Evolutionary conservation across 2,113 vertebrate genomes (phyloP).

Genomic region (Podarcis cretensis): DNA sequence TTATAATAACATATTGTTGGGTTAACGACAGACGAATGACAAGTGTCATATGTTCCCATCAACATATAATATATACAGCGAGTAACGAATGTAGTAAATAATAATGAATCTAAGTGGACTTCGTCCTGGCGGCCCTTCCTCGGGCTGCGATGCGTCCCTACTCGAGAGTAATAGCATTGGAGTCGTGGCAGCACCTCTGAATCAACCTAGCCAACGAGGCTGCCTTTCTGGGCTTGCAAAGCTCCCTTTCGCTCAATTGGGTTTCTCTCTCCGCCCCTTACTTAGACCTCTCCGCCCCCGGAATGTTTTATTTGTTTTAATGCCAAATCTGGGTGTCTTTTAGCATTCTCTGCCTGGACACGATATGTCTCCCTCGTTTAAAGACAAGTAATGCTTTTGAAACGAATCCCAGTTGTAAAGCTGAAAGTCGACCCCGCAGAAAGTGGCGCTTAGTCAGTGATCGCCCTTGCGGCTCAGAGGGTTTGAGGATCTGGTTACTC

Average conservation of each 20-base stretch:
- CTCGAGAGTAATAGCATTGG: neutral
- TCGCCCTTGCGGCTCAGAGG: neutral
- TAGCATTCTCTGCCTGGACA: no score
- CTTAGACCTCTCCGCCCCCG: no score
- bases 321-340: neutral
- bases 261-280: neutral
- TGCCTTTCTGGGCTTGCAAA: neutral
- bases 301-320: neutral
- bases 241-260: neutral
- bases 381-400: no score
- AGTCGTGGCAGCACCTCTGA: neutral
- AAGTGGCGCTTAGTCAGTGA: neutral
- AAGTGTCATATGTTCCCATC: no score
- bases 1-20: no score
- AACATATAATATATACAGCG: no score
- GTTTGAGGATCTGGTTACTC: neutral
- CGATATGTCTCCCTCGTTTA: no score
- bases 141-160: neutral
- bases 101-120: no score
- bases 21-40: no score
- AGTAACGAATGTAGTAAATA: no score
- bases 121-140: neutral
- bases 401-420: neutral
- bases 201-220: no score
- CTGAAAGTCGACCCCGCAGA: neutral